phyloP scores from a whole-genome alignment of 2,888 invertebrate species.

The Eilema caniola region DNA sequence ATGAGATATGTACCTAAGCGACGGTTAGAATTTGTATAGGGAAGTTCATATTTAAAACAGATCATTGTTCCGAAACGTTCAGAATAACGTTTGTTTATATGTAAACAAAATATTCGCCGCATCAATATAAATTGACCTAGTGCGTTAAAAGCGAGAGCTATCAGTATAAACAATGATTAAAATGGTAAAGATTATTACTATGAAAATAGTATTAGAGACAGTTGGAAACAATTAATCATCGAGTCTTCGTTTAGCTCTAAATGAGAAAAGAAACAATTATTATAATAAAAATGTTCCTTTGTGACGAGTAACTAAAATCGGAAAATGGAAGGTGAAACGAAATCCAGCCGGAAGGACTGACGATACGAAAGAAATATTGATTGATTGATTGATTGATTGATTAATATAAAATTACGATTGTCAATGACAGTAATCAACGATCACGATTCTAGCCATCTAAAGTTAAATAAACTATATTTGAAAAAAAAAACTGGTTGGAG shows the following conservation, averaged over 20 bases:
- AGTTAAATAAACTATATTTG: no score
- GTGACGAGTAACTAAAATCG: no score
- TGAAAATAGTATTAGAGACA: background rate
- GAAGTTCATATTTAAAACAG: background rate
- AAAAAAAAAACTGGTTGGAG: no score
- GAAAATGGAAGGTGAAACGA: no score
- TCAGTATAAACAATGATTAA: background rate
- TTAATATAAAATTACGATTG: no score
- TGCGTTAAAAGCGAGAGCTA: background rate
- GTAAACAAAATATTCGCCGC: background rate
- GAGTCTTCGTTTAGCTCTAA: background rate
- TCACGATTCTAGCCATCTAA: no score
- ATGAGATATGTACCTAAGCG: background rate
- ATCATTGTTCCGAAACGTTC: background rate
- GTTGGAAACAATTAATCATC: no score
- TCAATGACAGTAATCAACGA: no score
- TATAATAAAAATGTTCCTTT: background rate
- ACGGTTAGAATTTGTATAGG: background rate
- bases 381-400: no score
- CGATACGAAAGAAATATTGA: no score
- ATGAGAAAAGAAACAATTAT: background rate
- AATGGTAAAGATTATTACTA: background rate
- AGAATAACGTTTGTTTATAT: background rate
- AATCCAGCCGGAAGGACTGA: no score
- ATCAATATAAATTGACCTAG: conserved; percentile 2